Conservation (phyloP, 2,888 invertebrate genomes). For the Chrysotoxum bicinctum region DNA sequence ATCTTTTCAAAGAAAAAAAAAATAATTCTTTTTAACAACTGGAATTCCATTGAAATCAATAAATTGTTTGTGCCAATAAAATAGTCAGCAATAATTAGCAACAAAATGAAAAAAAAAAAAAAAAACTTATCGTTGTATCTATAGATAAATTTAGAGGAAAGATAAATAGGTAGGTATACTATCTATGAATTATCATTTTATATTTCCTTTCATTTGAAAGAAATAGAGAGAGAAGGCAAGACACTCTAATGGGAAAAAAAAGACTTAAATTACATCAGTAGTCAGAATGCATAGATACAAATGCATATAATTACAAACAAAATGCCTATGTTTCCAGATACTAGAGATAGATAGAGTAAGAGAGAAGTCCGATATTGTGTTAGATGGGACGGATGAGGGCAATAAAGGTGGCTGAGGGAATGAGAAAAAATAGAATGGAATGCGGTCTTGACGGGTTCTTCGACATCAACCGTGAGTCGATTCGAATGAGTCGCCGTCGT, state of each 20-base stretch:
- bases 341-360: slow-evolving; percentile 27
- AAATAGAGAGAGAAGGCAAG: not conserved
- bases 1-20: slow-evolving; percentile 39
- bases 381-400: not conserved
- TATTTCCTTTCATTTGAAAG: slow-evolving; percentile 61
- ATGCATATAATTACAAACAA: slow-evolving; percentile 72
- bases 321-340: slow-evolving; percentile 69
- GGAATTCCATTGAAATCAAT: slow-evolving; percentile 54
- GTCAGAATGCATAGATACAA: slow-evolving; percentile 72
- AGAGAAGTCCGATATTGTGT: slow-evolving; percentile 27
- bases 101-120: slow-evolving; percentile 16
- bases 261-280: slow-evolving; percentile 68
- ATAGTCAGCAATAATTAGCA: slow-evolving; percentile 30
- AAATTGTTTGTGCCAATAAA: slow-evolving; percentile 53
- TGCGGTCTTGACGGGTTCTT: slow-evolving; percentile 73
- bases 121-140: slow-evolving; percentile 6
- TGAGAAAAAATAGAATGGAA: slow-evolving; percentile 65
- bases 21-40: slow-evolving; percentile 30
- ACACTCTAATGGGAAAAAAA: not conserved
- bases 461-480: slow-evolving; percentile 69
- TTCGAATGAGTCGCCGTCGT: slow-evolving; percentile 41
- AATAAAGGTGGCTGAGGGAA: slow-evolving; percentile 47
- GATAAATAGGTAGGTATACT: not conserved
- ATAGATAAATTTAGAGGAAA: slow-evolving; percentile 35
- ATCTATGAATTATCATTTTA: slow-evolving; percentile 52